phyloP scores from a whole-genome alignment of 2,113 vertebrate species.

The Pseudorasbora parva region DNA sequence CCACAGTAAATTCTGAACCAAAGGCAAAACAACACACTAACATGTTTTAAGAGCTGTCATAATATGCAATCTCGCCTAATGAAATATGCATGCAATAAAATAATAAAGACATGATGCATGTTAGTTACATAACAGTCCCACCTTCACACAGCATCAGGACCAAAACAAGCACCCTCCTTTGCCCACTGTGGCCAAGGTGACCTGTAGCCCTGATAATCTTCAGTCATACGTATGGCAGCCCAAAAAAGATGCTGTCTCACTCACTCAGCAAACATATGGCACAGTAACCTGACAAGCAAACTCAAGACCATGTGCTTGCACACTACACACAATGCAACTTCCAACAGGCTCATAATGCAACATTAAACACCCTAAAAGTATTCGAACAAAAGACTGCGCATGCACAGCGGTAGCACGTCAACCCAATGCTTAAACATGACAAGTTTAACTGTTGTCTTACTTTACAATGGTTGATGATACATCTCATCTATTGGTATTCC shows the following conservation, averaged over 20 bases:
- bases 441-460: constrained; percentile 7
- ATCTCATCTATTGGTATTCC: constrained; percentile 6
- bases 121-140: constrained; percentile 34
- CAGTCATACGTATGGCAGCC: not conserved
- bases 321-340: constrained; percentile 8
- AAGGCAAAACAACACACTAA: not conserved
- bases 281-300: not conserved
- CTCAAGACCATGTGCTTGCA: not conserved
- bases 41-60: not conserved
- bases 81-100: not conserved
- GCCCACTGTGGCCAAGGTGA: constrained; percentile 28
- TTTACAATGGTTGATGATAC: not conserved
- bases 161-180: constrained; percentile 2
- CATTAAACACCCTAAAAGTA: not conserved
- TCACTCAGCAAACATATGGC: not conserved
- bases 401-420: not conserved
- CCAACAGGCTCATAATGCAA: not conserved
- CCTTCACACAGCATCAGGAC: constrained; percentile 39
- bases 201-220: not conserved
- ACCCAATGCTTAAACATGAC: not conserved
- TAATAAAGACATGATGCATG: not conserved
- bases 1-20: not conserved
- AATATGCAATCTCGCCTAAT: not conserved
- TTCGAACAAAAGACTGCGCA: not conserved
- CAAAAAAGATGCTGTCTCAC: not conserved